A percentile compares a stretch with the other conserved stretches of the same genome.
phyloP scores from a whole-genome alignment of 2,888 invertebrate genomes.

The Melanargia galathea region DNA sequence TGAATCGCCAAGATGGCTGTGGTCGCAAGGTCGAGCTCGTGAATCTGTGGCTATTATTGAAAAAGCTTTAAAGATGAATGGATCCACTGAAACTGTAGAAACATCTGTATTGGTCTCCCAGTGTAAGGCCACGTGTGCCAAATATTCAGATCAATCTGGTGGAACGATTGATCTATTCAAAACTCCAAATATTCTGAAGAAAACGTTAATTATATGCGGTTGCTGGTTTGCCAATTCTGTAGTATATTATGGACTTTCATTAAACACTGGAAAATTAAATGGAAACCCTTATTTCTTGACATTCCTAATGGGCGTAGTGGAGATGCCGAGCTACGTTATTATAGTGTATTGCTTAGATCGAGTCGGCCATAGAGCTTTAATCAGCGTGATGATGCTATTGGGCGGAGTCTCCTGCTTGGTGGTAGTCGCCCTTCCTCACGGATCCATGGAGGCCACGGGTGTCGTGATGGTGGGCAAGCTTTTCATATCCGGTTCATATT shows the following conservation, averaged over 20 bases:
- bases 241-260: conserved; percentile 91
- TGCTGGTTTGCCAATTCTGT: conserved; percentile 94
- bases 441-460: conserved; percentile 82
- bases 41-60: conserved; percentile 89
- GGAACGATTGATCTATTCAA: conserved; percentile 89
- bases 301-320: conserved; percentile 90
- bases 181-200: conserved; percentile 88
- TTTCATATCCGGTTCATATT: conserved; percentile 92
- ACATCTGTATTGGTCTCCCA: conserved; percentile 84
- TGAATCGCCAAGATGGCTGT: conserved; percentile 94
- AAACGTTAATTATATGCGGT: conserved; percentile 90
- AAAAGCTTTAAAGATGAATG: conserved; percentile 88
- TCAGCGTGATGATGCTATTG: conserved; percentile 88
- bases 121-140: conserved; percentile 78
- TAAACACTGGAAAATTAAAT: conserved; percentile 89
- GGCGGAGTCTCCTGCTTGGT: conserved; percentile 90
- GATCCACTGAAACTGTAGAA: conserved; percentile 83
- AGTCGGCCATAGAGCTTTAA: conserved; percentile 88
- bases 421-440: conserved; percentile 86
- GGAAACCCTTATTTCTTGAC: conserved; percentile 91
- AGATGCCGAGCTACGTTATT: conserved; percentile 89
- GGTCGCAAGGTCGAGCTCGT: conserved; percentile 89
- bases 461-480: conserved; percentile 91
- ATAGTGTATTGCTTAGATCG: conserved; percentile 89
- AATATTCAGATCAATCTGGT: conserved; percentile 75